These are phyloP conservation scores for Popillia japonica DNA, from an alignment of 1,140 invertebrate genomes.

Conservation along the genomic window DNA sequence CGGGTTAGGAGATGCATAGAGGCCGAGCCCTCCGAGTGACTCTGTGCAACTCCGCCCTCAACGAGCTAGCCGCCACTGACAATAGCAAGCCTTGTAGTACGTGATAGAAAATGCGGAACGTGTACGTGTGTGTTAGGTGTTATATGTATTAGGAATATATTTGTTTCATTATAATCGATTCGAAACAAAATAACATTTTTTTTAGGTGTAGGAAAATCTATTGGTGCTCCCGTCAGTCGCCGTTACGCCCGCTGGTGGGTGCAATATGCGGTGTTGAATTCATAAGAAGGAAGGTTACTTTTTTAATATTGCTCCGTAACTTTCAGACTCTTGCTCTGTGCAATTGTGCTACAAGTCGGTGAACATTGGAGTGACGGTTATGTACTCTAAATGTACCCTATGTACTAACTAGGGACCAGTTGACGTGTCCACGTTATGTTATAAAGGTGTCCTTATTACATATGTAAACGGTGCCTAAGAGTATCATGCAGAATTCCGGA, in stretches of 20 bases:
- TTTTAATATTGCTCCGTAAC: constrained; percentile 56
- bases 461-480: background rate
- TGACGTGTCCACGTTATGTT: constrained; percentile 24
- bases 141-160: constrained; percentile 26
- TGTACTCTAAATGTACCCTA: constrained; percentile 40
- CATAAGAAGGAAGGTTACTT: constrained; percentile 53
- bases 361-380: constrained; percentile 54
- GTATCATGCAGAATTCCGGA: background rate
- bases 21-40: constrained; percentile 43
- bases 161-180: constrained; percentile 30
- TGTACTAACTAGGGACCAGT: constrained; percentile 46
- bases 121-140: constrained; percentile 32
- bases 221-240: constrained; percentile 49
- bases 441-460: background rate
- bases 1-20: constrained; percentile 48
- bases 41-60: constrained; percentile 46
- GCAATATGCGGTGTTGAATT: constrained; percentile 49
- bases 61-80: constrained; percentile 56
- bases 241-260: constrained; percentile 51
- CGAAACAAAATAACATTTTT: constrained; percentile 22
- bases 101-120: constrained; percentile 40
- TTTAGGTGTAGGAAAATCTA: constrained; percentile 32
- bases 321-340: constrained; percentile 59
- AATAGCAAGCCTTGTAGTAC: constrained; percentile 43
- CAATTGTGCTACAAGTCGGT: constrained; percentile 57